Evolutionary conservation across 2,888 invertebrate species (phyloP), one percentile per base, ranked within the genome.

Genomic region (Hipparchia sbordonii): DNA sequence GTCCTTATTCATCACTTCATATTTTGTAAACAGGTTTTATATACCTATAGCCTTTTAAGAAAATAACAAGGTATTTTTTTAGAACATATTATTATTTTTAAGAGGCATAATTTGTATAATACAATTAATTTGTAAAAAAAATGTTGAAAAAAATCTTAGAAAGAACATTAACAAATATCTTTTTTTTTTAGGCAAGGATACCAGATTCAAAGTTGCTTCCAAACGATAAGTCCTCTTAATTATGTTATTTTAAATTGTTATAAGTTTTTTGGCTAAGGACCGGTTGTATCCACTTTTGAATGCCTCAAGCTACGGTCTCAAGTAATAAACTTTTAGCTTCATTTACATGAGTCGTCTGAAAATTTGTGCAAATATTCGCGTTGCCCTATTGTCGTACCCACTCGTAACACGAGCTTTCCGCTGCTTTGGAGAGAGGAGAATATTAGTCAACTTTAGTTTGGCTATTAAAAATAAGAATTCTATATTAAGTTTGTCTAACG

Each of bases 1-100:
- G 10, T 9, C 10, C 23, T 23, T 23, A 23, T 23, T 23, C 23
- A 23, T 23, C 23, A 23, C 23, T 10, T 59, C 9, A 6, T 33
- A 60, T 10, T 60, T 12, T n/a, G 3, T 48, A 13, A 62, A 62
- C 45, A 45, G 23, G 1, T 23, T n/a, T n/a, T 23, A 23, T 23
- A 23, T 23, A 23, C 0, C 0, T 23, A 23, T 23, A 23, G 23
- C 23, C 23, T 23, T 23, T 5, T 3, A 2, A 13, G 13, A n/a
- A 8, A 62, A 13, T 48, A 62, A 13, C 46, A 62, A 62, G 6
- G 23, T 63, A 62, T 63, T 63, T 63, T 48, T 13, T 23, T 23
- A 3, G 9, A 63, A 23, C 48, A 7, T 6, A 39, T 6, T 39
- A 39, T 6, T 60, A 23, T 23, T 23, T 45, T 57, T 8, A 13